phyloP scores from a whole-genome alignment of 2,888 invertebrate species.

The Encarsia formosa region DNA sequence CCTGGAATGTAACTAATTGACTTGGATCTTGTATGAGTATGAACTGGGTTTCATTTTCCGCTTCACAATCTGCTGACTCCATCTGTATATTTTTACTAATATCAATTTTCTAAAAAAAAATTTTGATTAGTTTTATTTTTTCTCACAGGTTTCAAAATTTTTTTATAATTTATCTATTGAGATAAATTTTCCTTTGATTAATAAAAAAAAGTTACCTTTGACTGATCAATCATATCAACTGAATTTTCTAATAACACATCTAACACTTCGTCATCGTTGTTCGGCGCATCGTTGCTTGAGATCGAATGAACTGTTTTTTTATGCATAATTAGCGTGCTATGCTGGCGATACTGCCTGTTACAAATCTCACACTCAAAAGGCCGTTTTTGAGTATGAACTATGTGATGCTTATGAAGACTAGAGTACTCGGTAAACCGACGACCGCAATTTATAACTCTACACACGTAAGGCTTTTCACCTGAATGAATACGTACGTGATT shows the following conservation, averaged over 20 bases:
- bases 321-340: constrained; percentile 60
- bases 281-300: constrained; percentile 9
- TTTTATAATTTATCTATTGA: neutral
- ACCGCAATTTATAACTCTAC: constrained; percentile 59
- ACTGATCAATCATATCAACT: constrained; percentile 18
- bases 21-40: constrained; percentile 43
- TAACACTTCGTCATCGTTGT: constrained; percentile 17
- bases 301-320: constrained; percentile 57
- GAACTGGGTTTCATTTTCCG: constrained; percentile 44
- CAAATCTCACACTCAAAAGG: constrained; percentile 60
- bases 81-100: constrained; percentile 34
- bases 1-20: constrained; percentile 44
- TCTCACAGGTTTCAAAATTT: neutral
- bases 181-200: neutral
- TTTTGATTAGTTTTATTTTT: too few relatives aligned
- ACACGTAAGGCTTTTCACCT: constrained; percentile 65
- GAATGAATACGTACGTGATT: constrained; percentile 67
- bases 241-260: constrained; percentile 27
- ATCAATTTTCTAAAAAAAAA: constrained; percentile 7
- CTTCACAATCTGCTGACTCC: constrained; percentile 35
- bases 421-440: constrained; percentile 68
- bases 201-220: constrained; percentile 23
- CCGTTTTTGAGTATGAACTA: constrained; percentile 58
- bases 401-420: constrained; percentile 64
- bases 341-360: constrained; percentile 59